These are phyloP conservation scores for Cossypha caffra DNA, from an alignment of 2,797 vertebrate species.

Conservation along the genomic window DNA sequence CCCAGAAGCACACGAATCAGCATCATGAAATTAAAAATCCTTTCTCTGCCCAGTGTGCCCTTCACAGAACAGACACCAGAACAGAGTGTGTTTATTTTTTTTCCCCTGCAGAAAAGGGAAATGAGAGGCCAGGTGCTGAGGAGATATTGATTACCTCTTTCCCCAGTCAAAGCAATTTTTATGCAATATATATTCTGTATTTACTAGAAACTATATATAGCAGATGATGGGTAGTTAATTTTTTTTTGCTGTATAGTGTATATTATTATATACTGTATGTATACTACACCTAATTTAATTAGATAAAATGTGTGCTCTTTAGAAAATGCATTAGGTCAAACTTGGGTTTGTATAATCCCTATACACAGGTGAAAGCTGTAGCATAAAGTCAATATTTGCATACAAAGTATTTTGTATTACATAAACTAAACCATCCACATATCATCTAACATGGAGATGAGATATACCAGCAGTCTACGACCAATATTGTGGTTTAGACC, in stretches of 20 bases:
- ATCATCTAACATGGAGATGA: accelerated
- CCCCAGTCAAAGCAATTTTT: not conserved
- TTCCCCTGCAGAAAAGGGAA: not conserved
- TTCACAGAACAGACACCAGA: not conserved
- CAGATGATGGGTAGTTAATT: not conserved
- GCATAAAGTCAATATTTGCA: not conserved
- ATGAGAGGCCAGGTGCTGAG: not conserved
- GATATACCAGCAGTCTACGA: not conserved
- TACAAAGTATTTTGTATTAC: not conserved
- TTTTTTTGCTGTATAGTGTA: not conserved
- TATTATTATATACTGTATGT: not conserved
- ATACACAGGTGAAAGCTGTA: not conserved
- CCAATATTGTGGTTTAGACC: not conserved
- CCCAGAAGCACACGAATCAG: not conserved
- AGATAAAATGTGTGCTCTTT: not conserved
- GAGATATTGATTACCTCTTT: not conserved
- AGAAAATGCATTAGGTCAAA: not conserved
- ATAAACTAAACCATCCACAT: not conserved
- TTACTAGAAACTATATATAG: not conserved
- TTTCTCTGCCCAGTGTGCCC: not conserved
- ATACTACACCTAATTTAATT: not conserved
- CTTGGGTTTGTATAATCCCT: not conserved
- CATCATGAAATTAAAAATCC: not conserved
- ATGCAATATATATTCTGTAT: not conserved
- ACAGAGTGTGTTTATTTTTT: not conserved